Percentiles rank a stretch among this genome's conserved stretches.
Conservation (phyloP, 2,888 invertebrate genomes). For the Thereva nobilitata region DNA sequence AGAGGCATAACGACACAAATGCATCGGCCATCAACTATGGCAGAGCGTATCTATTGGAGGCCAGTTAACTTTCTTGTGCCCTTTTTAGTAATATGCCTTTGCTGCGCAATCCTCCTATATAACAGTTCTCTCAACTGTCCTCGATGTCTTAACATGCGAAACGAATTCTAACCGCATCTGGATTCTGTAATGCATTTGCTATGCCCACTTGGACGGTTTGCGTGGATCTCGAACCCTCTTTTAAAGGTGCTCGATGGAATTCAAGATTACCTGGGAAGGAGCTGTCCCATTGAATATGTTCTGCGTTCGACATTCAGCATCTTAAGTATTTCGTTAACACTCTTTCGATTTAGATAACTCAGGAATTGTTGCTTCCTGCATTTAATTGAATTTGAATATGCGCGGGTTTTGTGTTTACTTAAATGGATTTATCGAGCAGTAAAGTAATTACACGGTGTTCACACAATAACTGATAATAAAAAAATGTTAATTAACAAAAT, state of each 20-base stretch:
- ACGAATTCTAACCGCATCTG: conserved; percentile 12
- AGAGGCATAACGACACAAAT: too few relatives aligned
- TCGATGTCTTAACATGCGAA: conserved; percentile 21
- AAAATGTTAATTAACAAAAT: too few relatives aligned
- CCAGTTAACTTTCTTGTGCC: conserved; percentile 22
- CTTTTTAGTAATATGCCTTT: conserved; percentile 11
- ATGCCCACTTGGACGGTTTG: not conserved
- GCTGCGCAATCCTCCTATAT: conserved; percentile 6
- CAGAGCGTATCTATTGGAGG: conserved; percentile 2
- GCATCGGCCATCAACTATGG: conserved; percentile 4
- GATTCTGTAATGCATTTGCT: not conserved
- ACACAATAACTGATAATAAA: too few relatives aligned
- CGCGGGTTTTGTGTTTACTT: too few relatives aligned
- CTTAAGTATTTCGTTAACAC: conserved; percentile 27
- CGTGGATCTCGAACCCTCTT: not conserved
- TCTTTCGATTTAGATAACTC: conserved; percentile 5
- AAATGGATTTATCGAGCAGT: too few relatives aligned
- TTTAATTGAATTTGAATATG: too few relatives aligned
- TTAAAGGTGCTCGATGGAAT: conserved; percentile 18
- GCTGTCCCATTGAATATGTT: conserved; percentile 5
- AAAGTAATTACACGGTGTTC: too few relatives aligned
- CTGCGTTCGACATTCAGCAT: not conserved
- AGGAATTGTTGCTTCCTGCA: too few relatives aligned
- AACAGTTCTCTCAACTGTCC: conserved; percentile 32
- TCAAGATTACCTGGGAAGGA: conserved; percentile 19